Percentiles rank a stretch among this genome's conserved stretches.
These are phyloP conservation scores for Genyomyrus donnyi DNA, from an alignment of 2,113 vertebrate genomes.

Conservation along the genomic window DNA sequence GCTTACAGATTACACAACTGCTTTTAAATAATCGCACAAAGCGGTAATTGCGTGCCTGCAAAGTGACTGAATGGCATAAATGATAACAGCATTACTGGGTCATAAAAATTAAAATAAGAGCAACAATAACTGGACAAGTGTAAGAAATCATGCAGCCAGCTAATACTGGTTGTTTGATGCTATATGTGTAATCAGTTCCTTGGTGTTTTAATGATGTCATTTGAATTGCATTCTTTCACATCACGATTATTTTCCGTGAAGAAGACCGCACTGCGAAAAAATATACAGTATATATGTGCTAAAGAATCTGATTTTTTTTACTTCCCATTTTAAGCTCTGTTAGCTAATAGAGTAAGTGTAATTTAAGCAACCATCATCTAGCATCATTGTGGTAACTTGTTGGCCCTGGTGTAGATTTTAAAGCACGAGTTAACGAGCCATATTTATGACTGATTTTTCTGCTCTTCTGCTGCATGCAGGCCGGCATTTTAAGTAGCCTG, in stretches of 20 bases:
- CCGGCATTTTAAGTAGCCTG: not conserved
- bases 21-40: constrained; percentile 9
- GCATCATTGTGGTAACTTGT: not conserved
- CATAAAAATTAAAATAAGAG: not conserved
- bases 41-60: not conserved
- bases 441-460: not conserved
- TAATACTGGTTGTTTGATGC: not conserved
- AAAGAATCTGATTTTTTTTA: not conserved
- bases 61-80: not conserved
- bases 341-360: not conserved
- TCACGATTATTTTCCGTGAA: not conserved
- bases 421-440: not conserved
- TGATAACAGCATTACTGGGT: not conserved
- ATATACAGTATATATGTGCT: not conserved
- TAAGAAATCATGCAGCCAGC: not conserved
- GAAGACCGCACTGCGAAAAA: not conserved
- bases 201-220: not conserved
- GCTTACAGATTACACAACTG: not conserved
- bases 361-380: not conserved
- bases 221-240: not conserved
- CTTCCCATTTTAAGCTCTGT: not conserved
- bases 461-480: not conserved
- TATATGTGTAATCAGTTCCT: not conserved
- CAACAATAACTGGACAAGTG: not conserved
- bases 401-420: not conserved